Evolutionary conservation across 1,140 invertebrate genomes (phyloP), one percentile per base, ranked within the genome.

Genomic region (Drosophila novamexicana): DNA sequence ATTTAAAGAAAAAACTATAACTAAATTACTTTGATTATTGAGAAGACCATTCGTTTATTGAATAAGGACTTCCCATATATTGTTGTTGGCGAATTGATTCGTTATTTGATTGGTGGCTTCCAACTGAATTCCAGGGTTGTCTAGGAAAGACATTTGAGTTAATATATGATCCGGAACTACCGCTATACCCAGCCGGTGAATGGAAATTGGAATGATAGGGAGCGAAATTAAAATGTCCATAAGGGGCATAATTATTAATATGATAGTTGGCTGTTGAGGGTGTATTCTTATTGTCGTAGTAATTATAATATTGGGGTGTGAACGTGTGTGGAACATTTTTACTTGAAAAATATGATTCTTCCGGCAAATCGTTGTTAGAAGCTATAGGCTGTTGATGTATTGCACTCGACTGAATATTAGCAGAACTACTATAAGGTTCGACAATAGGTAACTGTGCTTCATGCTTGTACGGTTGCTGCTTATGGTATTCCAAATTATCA

Each of bases 201-300:
- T 90, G 84, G 9, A 89, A 70, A 14, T 89, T 90, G 56, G 84
- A 84, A 84, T 89, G 84, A 44, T 89, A 89, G 9, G 84, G 85
- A 22, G 84, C n/a, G 39, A 85, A 89, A 50, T 89, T 89, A 22
- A 89, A 77, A 47, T 90, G 88, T 34, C 85, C 71, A 42, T 89
- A 89, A 9, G 85, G 88, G 29, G 74, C 69, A 62, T 89, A 89
- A 62, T 89, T 81, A 45, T 89, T 90, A 2, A 90, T 52, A 71
- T 90, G 84, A 47, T 90, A 90, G 62, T 77, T 61, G 40, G 61
- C 64, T 32, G 85, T 45, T 42, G 80, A 36, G 12, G 80, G 37
- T 72, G 88, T 80, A 22, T 70, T 81, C 81, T 89, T 89, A 84
- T 90, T 89, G 71, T 89, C 85, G 45, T 89, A 89, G 47, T 85